Base-by-base conservation (phyloP, 30 jellyfish, hydroid and myxozoan genomes). In the Nemopilema nomurai region DNA sequence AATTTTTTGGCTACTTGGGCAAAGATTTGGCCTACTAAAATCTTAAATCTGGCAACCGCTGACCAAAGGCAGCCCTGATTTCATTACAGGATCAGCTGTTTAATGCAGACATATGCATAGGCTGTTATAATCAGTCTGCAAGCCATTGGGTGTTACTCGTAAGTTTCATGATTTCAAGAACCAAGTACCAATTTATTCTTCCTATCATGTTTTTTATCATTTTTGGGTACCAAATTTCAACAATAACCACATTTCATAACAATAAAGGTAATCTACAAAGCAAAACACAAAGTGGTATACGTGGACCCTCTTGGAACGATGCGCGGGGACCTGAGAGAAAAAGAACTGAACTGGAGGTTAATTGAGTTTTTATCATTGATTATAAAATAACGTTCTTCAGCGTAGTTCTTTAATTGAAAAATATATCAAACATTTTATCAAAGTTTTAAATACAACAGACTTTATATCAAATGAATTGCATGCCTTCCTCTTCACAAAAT, bases 71-170 rank as follows among this genome's bases (percentile, higher is more conserved):
- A 51, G 20, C 20, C 67, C 16, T 51, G 20, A 13, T 51, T 51
- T 16, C 30, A 24, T 63, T 63, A 63, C 73, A 63, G 73, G 73
- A 63, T 63, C 73, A 63, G 73, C 30, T 63, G 73, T 63, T 63
- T 24, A 63, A 63, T 63, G 73, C 73, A 63, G 30, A 63, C 30
- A 24, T 63, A 19, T 63, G 73, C 30, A 63, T 63, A 19, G 73
- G 73, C 27, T 63, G 73, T 24, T 63, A 63, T n/a, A 63, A 63
- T 63, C 73, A 63, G 73, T 63, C 73, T 24, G 73, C 73, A n/a
- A 63, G 30, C 30, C 73, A 63, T 24, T 63, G 73, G 73, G 73
- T 63, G 29, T 24, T 63, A 24, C 73, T 63, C 29, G 73, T 63
- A 63, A 63, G 73, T 63, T n/a, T 24, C 27, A 63, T 19, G 27